These are phyloP conservation scores for Ploceus nigricollis DNA, from an alignment of 2,113 vertebrate genomes.

Conservation along the genomic window DNA sequence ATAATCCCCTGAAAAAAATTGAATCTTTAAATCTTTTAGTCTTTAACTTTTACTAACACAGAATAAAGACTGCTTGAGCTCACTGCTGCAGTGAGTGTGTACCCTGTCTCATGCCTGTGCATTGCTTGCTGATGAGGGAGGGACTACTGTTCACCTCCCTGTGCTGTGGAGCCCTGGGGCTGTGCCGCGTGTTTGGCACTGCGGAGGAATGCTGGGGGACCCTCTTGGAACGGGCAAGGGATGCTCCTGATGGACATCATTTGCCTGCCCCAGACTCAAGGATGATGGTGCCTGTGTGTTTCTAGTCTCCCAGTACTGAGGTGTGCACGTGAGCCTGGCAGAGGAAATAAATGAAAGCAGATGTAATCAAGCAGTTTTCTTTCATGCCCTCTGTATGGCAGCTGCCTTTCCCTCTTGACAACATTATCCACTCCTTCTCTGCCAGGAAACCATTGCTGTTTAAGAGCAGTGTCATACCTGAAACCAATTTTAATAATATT, in stretches of 20 bases:
- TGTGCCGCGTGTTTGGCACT: neutral
- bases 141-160: neutral
- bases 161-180: neutral
- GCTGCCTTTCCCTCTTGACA: fast-evolving
- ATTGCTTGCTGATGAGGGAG: neutral
- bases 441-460: neutral
- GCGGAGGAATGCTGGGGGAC: neutral
- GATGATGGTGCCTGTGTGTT: neutral
- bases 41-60: neutral
- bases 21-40: neutral
- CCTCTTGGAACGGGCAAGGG: neutral
- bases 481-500: neutral
- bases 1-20: neutral
- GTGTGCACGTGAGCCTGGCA: neutral
- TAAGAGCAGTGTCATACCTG: neutral
- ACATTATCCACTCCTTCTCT: neutral
- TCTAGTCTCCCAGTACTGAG: neutral
- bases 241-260: neutral
- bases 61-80: neutral
- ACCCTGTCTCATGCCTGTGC: neutral
- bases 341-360: neutral
- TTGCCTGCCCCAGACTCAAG: neutral
- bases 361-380: neutral
- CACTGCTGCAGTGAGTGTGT: neutral
- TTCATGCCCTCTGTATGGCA: neutral